Conservation (phyloP, 2,888 invertebrate species). For the Cheilosia variabilis region DNA sequence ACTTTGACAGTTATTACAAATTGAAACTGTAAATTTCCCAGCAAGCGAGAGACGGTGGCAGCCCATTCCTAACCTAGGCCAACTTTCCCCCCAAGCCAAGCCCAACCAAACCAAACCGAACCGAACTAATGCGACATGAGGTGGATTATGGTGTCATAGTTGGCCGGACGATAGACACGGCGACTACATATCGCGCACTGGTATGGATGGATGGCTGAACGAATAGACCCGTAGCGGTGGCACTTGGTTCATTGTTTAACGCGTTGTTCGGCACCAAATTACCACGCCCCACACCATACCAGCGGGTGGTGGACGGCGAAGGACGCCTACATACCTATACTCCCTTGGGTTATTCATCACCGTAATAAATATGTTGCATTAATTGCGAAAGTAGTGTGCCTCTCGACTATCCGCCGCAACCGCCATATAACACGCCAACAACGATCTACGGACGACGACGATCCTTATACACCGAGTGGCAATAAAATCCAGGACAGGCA, state of each 20-base stretch:
- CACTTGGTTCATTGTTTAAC: slow-evolving; percentile 49
- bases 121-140: slow-evolving; percentile 63
- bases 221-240: slow-evolving; percentile 50
- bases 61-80: slow-evolving; percentile 52
- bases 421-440: slow-evolving; percentile 24
- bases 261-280: slow-evolving; percentile 68
- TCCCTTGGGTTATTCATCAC: slow-evolving; percentile 71
- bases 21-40: slow-evolving; percentile 78
- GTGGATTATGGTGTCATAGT: slow-evolving; percentile 75
- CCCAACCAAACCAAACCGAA: neutral
- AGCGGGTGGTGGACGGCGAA: neutral
- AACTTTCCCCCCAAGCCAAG: slow-evolving; percentile 16
- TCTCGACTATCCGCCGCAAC: slow-evolving; percentile 28
- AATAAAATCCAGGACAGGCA: slow-evolving; percentile 56
- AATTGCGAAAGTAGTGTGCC: slow-evolving; percentile 70
- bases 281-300: slow-evolving; percentile 40
- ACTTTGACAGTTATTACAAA: slow-evolving; percentile 80
- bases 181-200: slow-evolving; percentile 18
- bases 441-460: slow-evolving; percentile 17
- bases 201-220: slow-evolving; percentile 38
- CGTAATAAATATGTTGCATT: slow-evolving; percentile 75
- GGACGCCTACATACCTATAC: neutral
- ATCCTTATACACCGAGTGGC: slow-evolving; percentile 49
- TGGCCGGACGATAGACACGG: slow-evolving; percentile 51
- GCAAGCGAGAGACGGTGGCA: slow-evolving; percentile 43